Conservation (phyloP, 2,797 vertebrate genomes). For the Leptatherina wallacei region DNA sequence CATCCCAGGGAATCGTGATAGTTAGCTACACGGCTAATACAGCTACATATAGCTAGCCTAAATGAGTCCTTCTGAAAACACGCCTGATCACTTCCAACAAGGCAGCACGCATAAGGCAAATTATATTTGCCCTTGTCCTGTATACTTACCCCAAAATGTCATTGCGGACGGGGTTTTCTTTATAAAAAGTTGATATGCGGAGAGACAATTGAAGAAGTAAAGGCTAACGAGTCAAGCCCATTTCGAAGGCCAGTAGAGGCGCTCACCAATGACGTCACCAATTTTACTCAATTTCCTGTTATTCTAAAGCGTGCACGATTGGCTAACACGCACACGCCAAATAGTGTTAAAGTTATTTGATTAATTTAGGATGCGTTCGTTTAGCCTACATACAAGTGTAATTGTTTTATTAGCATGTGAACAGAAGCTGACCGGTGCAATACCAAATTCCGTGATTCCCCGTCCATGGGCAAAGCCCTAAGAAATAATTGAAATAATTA, state of each 20-base stretch:
- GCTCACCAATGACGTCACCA: constrained; percentile 83
- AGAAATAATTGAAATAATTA: background rate
- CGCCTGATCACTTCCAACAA: constrained; percentile 35
- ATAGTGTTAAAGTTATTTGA: background rate
- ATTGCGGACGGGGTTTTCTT: constrained; percentile 73
- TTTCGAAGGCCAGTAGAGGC: constrained; percentile 85
- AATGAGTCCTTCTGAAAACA: constrained; percentile 52
- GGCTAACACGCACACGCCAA: background rate
- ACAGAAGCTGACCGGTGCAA: background rate
- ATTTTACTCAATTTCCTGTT: constrained; percentile 66
- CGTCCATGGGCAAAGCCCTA: background rate
- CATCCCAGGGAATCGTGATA: constrained; percentile 52
- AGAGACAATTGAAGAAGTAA: constrained; percentile 73
- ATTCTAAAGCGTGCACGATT: background rate
- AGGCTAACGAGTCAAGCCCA: constrained; percentile 83
- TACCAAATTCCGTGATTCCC: background rate
- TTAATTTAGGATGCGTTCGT: background rate
- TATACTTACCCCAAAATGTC: constrained; percentile 82
- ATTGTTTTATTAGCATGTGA: background rate
- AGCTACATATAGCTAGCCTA: constrained; percentile 53
- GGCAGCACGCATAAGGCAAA: background rate
- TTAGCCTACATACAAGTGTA: background rate
- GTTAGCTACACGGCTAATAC: constrained; percentile 68
- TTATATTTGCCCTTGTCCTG: background rate
- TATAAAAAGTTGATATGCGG: constrained; percentile 59